Evolutionary conservation across 2,797 vertebrate species (phyloP).

Genomic region (Pangasius krempfi): DNA sequence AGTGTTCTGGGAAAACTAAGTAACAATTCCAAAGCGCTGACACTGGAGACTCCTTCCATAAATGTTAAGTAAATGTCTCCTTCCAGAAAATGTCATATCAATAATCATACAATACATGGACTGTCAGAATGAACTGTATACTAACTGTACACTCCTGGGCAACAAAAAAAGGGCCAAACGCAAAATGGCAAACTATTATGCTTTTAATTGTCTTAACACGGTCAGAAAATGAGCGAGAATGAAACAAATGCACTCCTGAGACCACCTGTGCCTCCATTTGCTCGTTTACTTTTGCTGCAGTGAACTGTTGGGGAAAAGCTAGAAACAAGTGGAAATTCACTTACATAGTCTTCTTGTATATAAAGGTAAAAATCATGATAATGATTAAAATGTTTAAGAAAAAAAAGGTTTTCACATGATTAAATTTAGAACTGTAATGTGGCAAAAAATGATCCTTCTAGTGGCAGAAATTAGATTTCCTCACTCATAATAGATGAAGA

Average conservation of each 20-base stretch:
- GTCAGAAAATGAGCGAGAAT: no score
- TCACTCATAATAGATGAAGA: constrained; percentile 3
- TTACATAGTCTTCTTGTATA: no score
- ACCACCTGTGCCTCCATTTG: no score
- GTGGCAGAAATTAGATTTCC: not conserved
- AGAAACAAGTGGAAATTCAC: no score
- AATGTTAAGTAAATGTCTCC: not conserved
- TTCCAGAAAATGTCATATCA: not conserved
- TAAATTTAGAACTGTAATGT: not conserved
- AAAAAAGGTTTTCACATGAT: not conserved
- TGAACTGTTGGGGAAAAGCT: no score
- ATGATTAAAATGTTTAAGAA: not conserved
- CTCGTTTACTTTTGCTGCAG: no score
- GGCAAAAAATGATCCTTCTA: not conserved
- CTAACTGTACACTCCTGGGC: no score
- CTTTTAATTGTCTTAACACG: no score
- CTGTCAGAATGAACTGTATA: not conserved
- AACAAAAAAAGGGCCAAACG: no score
- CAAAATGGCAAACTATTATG: no score
- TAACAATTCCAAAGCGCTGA: not conserved
- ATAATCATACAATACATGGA: not conserved
- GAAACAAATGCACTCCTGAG: no score
- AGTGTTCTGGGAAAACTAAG: not conserved
- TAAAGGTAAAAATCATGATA: no score
- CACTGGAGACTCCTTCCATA: not conserved